phyloP scores from a whole-genome alignment of 2,797 vertebrate genomes.

The Zenarchopterus dispar region DNA sequence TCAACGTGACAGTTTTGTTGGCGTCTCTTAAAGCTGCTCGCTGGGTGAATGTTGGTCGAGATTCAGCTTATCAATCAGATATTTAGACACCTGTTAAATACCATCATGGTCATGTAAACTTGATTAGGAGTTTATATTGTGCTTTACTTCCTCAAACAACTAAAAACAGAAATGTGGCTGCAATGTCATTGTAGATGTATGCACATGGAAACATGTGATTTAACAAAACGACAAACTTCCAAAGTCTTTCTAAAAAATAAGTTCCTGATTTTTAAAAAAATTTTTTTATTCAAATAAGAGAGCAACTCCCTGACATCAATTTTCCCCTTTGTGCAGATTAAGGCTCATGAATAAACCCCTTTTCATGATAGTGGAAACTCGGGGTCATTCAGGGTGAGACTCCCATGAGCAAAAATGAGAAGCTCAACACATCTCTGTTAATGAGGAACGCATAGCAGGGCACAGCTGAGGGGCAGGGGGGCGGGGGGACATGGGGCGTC shows the following conservation, averaged over 20 bases:
- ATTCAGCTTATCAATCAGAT: too few species aligned
- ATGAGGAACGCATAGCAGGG: conserved; percentile 28
- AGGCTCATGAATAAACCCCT: conserved; percentile 12
- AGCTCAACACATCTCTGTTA: conserved; percentile 22
- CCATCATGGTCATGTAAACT: too few species aligned
- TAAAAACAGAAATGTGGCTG: neutral
- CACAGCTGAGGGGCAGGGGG: conserved; percentile 4
- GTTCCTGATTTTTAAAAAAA: too few species aligned
- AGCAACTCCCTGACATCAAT: conserved; percentile 1
- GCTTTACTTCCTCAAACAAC: neutral
- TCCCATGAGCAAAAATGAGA: conserved; percentile 28
- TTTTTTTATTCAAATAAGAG: neutral
- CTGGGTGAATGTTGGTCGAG: too few species aligned
- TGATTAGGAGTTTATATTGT: too few species aligned
- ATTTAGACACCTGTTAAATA: too few species aligned
- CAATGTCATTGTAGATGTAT: neutral
- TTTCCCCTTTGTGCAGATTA: conserved; percentile 18
- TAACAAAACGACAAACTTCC: neutral
- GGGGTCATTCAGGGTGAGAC: conserved; percentile 16
- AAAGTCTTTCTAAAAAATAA: conserved; percentile 1
- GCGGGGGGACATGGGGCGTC: neutral
- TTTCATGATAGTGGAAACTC: conserved; percentile 6
- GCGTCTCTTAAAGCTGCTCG: too few species aligned
- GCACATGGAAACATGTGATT: conserved; percentile 3
- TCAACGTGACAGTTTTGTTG: too few species aligned